These are phyloP conservation scores for Okamejei kenojei DNA, from an alignment of 2,797 vertebrate genomes.

Conservation along the genomic window DNA sequence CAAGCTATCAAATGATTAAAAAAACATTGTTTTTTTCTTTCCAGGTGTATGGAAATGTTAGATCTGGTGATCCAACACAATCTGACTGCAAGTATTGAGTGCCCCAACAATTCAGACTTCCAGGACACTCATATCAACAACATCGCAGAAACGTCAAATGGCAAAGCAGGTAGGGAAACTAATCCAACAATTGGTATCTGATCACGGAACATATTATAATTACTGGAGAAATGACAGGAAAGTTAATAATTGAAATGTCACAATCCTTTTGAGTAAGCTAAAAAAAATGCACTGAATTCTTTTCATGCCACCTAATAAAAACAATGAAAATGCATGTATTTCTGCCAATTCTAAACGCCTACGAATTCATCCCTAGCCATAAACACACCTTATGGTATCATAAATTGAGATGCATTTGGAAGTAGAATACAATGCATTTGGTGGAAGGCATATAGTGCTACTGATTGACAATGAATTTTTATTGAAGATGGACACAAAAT, in stretches of 20 bases:
- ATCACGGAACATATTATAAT: background rate
- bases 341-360: no score
- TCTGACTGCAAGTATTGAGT: conserved; percentile 60
- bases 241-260: background rate
- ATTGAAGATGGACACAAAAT: no score
- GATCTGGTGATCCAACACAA: conserved; percentile 69
- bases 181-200: background rate
- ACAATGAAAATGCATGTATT: background rate
- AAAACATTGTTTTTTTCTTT: background rate
- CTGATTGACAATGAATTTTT: no score
- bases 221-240: background rate
- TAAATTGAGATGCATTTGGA: no score
- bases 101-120: conserved; percentile 54
- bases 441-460: no score
- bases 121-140: conserved; percentile 50
- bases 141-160: conserved; percentile 53
- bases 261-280: background rate
- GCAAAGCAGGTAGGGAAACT: conserved; percentile 60
- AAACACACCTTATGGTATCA: no score
- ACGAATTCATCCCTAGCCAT: no score
- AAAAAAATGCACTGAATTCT: background rate
- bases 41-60: conserved; percentile 74
- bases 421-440: no score
- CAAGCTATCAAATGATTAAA: background rate
- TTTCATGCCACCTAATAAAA: no score